Base-by-base conservation (phyloP, 2,113 vertebrate species). In the Siniperca knerii region DNA sequence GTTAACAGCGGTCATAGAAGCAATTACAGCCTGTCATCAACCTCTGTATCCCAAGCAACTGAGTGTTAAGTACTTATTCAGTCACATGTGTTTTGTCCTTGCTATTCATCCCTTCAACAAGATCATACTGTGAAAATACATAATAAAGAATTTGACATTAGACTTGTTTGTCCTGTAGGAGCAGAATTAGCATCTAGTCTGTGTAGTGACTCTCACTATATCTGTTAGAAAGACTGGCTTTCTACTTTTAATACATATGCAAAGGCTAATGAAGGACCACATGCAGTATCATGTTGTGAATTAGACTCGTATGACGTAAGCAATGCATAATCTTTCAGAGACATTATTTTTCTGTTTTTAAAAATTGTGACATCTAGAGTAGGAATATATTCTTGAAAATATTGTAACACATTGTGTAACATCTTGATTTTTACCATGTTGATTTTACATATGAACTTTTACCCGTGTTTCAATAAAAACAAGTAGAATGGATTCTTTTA, bases 31-130 rank as follows among this genome's bases (percentile, higher is more conserved):
- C 75, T 18, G n/a, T 81, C 80, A 74, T 84, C 44, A 74, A 83
- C 57, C 20, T 75, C 77, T 57, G 77, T 91, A 77, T 83, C 82
- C 89, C 64, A 58, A 79, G 89, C 81, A 86, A 81, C 81, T 64
- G 68, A 79, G 82, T 86, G 66, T 86, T 85, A 52, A 72, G 33
- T 69, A 76, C 72, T 61, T n/a, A 58, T 75, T 67, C 42, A 89
- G 25, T 67, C 70, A 13, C 37, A 16, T 15, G 11, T 40, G n/a
- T 85, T 73, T 58, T 79, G 61, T 82, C 62, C 67, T 44, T 25
- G 40, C 58, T 61, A 70, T 84, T 83, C 62, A 74, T 66, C 65
- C 65, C 48, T 50, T 75, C 20, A 70, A 21, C 10, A 7, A 42
- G 16, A 48, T 60, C 23, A 52, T 54, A 72, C 40, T 52, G 55